Evolutionary conservation across 2,888 invertebrate genomes (phyloP).

Genomic region (Agrotis exclamationis): DNA sequence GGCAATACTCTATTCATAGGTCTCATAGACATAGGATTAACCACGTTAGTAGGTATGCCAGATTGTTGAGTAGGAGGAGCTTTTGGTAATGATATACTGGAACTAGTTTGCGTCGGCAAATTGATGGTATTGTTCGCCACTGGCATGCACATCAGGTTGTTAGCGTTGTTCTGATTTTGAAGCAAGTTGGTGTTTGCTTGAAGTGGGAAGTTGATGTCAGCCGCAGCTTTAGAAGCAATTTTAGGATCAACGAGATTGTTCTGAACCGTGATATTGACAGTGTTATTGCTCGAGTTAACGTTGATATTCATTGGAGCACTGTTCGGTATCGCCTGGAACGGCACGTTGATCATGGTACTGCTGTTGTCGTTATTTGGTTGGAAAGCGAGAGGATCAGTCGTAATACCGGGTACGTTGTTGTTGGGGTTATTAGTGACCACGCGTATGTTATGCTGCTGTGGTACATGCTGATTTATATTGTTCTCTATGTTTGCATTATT

Average conservation of each 20-base stretch:
- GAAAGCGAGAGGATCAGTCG: constrained; percentile 82
- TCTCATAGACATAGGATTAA: constrained; percentile 93
- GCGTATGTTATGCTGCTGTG: constrained; percentile 88
- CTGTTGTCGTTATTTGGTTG: constrained; percentile 85
- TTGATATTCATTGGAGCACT: constrained; percentile 90
- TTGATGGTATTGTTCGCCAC: constrained; percentile 87
- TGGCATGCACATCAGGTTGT: constrained; percentile 87
- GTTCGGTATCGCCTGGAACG: constrained; percentile 89
- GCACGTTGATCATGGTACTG: constrained; percentile 88
- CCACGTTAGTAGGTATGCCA: constrained; percentile 93
- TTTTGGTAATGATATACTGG: constrained; percentile 92
- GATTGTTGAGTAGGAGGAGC: constrained; percentile 91
- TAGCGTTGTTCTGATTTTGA: constrained; percentile 81
- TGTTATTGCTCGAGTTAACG: constrained; percentile 89
- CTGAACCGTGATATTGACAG: constrained; percentile 88
- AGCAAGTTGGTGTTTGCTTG: constrained; percentile 81
- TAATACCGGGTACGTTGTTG: constrained; percentile 79
- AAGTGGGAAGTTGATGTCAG: constrained; percentile 86
- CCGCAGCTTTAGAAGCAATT: constrained; percentile 85
- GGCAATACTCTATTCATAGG: constrained; percentile 95
- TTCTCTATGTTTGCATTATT: constrained; percentile 81
- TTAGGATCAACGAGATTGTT: constrained; percentile 89
- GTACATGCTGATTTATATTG: constrained; percentile 84
- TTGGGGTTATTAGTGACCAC: constrained; percentile 86
- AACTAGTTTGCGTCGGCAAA: constrained; percentile 87